Percentiles rank a stretch among this genome's conserved stretches.
Evolutionary conservation across 2,113 vertebrate genomes (phyloP).

Genomic region (Semicossyphus pulcher): DNA sequence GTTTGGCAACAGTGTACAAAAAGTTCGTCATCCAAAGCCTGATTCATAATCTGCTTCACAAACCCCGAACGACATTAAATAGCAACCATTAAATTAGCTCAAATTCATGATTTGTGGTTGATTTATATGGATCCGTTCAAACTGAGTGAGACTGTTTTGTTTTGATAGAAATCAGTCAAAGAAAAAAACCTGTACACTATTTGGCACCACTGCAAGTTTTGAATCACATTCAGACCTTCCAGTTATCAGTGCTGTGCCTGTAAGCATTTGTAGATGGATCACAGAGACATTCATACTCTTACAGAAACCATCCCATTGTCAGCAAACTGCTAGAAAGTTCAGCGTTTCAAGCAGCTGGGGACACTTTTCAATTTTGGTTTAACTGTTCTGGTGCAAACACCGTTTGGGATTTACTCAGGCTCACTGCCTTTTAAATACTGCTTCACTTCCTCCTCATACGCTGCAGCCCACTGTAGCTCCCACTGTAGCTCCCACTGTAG

Average conservation of each 20-base stretch:
- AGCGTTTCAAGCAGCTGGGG: constrained; percentile 4
- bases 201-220: constrained; percentile 46
- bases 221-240: constrained; percentile 41
- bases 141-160: constrained; percentile 15
- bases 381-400: constrained; percentile 43
- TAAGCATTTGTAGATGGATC: constrained; percentile 20
- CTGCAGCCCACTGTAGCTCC: constrained; percentile 49
- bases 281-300: constrained; percentile 31
- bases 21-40: constrained; percentile 13
- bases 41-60: constrained; percentile 17
- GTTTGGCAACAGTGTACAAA: not conserved
- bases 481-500: too few relatives aligned
- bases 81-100: constrained; percentile 25
- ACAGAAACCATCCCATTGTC: constrained; percentile 17
- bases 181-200: constrained; percentile 48
- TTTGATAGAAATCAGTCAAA: constrained; percentile 26
- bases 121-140: constrained; percentile 15
- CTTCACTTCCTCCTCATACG: constrained; percentile 14
- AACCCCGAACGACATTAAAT: constrained; percentile 25
- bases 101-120: constrained; percentile 19
- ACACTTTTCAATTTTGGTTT: constrained; percentile 53
- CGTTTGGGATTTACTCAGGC: constrained; percentile 34
- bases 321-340: constrained; percentile 19
- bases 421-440: constrained; percentile 24
- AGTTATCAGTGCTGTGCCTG: constrained; percentile 19